Conservation (phyloP, 1,140 invertebrate genomes). For the Trichogramma pretiosum region DNA sequence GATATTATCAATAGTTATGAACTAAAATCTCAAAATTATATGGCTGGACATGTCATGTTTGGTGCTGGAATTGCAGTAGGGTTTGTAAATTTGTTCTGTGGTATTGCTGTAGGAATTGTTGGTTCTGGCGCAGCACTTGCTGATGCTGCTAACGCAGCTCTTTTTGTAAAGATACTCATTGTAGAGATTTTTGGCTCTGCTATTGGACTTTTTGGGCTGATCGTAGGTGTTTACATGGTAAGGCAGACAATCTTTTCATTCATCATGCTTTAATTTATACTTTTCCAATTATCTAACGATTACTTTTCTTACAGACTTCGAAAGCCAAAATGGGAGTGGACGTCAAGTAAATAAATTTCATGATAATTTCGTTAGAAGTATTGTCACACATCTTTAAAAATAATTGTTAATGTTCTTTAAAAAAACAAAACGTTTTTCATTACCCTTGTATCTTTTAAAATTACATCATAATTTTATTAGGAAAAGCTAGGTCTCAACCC, state of each 20-base stretch:
- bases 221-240: conserved; percentile 90
- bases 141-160: conserved; percentile 86
- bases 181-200: conserved; percentile 97
- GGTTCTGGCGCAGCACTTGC: conserved; percentile 91
- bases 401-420: conserved; percentile 13
- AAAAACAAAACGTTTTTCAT: conserved; percentile 1
- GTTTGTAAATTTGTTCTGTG: conserved; percentile 89
- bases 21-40: conserved; percentile 52
- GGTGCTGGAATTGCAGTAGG: conserved; percentile 91
- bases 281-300: too few species aligned
- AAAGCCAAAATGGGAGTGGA: conserved; percentile 55
- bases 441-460: conserved; percentile 10
- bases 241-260: too few species aligned
- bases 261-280: too few species aligned
- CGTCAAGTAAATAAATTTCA: conserved; percentile 7
- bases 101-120: conserved; percentile 91
- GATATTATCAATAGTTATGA: conserved; percentile 17
- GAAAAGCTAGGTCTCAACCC: too few species aligned
- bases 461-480: neutral
- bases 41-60: conserved; percentile 88
- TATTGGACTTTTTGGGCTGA: conserved; percentile 96
- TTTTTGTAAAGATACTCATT: conserved; percentile 96
- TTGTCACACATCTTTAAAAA: neutral
- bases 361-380: too few species aligned
- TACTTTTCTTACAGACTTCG: conserved; percentile 40